Base-by-base conservation (phyloP, 2,113 vertebrate species). In the Apodemus sylvaticus region DNA sequence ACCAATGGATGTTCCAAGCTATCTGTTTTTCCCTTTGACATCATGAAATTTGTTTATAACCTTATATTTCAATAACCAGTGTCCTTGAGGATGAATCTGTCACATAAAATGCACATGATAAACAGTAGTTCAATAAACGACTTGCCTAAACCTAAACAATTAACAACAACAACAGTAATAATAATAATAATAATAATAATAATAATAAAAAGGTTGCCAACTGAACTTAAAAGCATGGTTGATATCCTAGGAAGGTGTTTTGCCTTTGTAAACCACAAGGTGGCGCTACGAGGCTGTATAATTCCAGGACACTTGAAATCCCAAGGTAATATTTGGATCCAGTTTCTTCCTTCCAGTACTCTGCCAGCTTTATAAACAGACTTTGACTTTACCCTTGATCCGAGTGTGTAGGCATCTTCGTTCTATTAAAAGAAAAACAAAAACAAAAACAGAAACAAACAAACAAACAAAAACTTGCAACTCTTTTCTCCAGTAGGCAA, bases 291-390 rank as follows among this genome's bases (percentile, higher is more conserved):
- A 77, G 26, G 29, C 68, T 31, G 3, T 0, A 0, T 42, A 29
- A 77, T 42, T 68, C 58, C 51, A 45, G 26, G 36, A 0, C 0
- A 1, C 6, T 29, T 7, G 36, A 24, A 79, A 2, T 14, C 4
- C 9, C 39, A 42, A 9, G 31, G 22, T 22, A 68, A 76, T 13
- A 7, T 13, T 8, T 3, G 53, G 0, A 12, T 42, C 19, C 70
- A 22, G 39, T 74, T 68, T 45, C 42, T n/a, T 70, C 24, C 34
- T 77, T 7, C 45, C 26, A 5, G 1, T 2, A 11, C 2, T 31
- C 39, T 53, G 45, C 16, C 22, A n/a, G n/a, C 13, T 34, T 64
- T 58, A 14, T 39, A 74, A 11, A 76, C 39, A 39, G 4, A 1
- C 42, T 74, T 48, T 14, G 1, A 78, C 34, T 24, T 34, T 68